These are phyloP conservation scores for Monoplex corrugatus DNA, from an alignment of 2,888 invertebrate genomes.

Conservation along the genomic window DNA sequence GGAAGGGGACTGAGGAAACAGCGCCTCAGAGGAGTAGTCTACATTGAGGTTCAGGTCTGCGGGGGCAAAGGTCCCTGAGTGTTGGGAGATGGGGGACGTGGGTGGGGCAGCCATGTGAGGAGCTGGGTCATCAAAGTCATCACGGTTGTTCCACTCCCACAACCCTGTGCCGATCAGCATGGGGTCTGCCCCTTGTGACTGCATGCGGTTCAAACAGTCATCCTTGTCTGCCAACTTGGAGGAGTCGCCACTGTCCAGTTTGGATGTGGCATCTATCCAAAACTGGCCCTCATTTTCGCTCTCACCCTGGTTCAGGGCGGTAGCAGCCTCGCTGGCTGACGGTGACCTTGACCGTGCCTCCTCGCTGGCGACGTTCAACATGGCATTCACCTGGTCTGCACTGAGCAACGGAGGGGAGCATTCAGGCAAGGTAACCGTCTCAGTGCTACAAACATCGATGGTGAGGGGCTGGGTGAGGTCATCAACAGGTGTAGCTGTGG, in stretches of 20 bases:
- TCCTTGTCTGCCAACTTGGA: not conserved
- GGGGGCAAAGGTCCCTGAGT: slow-evolving; percentile 2
- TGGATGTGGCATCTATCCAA: not conserved
- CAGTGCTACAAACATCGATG: slow-evolving; percentile 20
- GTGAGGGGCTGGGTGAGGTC: slow-evolving; percentile 30
- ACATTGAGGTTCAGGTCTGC: not conserved
- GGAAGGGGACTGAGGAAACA: slow-evolving; percentile 20
- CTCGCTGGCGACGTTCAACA: not conserved
- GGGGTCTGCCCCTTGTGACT: slow-evolving; percentile 3
- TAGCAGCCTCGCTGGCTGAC: not conserved
- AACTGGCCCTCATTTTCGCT: no score
- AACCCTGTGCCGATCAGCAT: slow-evolving; percentile 61
- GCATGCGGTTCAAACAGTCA: not conserved
- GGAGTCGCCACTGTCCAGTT: not conserved
- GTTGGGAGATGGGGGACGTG: slow-evolving; percentile 28
- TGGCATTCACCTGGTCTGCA: slow-evolving; percentile 5
- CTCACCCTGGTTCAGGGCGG: not conserved
- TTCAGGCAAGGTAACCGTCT: slow-evolving; percentile 57
- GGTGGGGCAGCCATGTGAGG: slow-evolving; percentile 1
- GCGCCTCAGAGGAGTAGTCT: not conserved
- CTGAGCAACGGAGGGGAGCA: slow-evolving; percentile 57
- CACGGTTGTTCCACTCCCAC: slow-evolving; percentile 61
- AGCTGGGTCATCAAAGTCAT: not conserved
- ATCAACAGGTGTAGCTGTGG: not conserved
- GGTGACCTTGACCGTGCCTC: not conserved